Evolutionary conservation across 2,888 invertebrate genomes (phyloP).

Genomic region (Notocelia uddmanniana): DNA sequence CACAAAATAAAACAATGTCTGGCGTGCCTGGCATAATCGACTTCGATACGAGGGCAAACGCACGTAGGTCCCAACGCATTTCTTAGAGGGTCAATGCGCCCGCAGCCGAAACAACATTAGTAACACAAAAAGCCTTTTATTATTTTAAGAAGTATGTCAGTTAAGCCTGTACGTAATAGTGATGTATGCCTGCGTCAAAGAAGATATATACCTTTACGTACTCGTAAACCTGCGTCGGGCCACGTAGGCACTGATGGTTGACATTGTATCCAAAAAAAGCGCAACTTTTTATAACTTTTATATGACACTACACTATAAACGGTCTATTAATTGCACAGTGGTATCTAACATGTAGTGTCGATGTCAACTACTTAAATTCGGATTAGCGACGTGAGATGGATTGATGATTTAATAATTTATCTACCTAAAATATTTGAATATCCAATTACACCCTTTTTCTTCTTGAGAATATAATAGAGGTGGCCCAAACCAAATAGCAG

Average conservation of each 20-base stretch:
- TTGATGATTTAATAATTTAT: too few relatives aligned
- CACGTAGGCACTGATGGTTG: slow-evolving; percentile 1
- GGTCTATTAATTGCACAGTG: background rate
- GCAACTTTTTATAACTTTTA: background rate
- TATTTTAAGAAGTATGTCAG: background rate
- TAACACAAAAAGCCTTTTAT: slow-evolving; percentile 6
- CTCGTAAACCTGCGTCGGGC: background rate
- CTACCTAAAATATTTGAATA: too few relatives aligned
- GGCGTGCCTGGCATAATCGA: slow-evolving; percentile 17
- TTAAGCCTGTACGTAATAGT: background rate
- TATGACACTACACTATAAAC: background rate
- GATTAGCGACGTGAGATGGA: too few relatives aligned
- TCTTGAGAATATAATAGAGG: too few relatives aligned
- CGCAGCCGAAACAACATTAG: background rate
- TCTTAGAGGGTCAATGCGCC: slow-evolving; percentile 26
- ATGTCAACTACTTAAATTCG: background rate
- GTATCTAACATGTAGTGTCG: background rate
- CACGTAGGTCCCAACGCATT: slow-evolving; percentile 23
- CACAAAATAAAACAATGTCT: slow-evolving; percentile 17
- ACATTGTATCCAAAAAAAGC: background rate
- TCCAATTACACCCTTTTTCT: too few relatives aligned
- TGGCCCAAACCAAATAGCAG: too few relatives aligned
- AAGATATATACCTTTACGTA: too few relatives aligned
- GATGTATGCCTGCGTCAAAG: background rate
- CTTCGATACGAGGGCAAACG: slow-evolving; percentile 14